Conservation (phyloP, 2,113 vertebrate genomes). For the Mus pahari region DNA sequence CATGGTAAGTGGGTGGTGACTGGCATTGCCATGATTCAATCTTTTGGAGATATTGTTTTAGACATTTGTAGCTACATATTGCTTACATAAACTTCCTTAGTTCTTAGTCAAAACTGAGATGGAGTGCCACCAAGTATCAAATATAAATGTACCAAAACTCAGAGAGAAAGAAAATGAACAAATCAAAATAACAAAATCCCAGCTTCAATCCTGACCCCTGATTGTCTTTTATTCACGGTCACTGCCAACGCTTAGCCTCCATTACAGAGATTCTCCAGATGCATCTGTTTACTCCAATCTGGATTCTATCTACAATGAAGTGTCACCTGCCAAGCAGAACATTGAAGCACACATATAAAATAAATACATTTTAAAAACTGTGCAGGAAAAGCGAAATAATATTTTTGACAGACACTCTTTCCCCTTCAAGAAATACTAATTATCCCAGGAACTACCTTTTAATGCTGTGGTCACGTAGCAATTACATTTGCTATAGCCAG, state of each 20-base stretch:
- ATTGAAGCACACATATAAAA: neutral
- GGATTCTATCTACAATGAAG: constrained; percentile 43
- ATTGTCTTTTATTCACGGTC: neutral
- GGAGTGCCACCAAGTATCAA: neutral
- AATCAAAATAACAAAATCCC: neutral
- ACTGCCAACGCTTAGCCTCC: neutral
- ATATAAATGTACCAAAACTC: neutral
- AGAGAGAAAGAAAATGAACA: constrained; percentile 7
- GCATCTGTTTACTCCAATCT: constrained; percentile 10
- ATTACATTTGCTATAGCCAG: neutral
- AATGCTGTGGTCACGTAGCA: neutral
- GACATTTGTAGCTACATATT: neutral
- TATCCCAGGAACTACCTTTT: neutral
- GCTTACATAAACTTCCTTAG: neutral
- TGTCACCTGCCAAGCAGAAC: constrained; percentile 33
- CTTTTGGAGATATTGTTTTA: neutral
- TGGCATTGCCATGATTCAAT: neutral
- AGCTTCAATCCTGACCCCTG: neutral
- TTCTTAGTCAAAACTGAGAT: neutral
- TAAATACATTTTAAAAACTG: neutral
- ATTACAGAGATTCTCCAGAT: neutral
- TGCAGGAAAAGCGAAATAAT: neutral
- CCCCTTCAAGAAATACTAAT: neutral
- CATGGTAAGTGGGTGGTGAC: accelerated
- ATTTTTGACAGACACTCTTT: neutral